Evolutionary conservation across 2,797 vertebrate species (phyloP), one percentile per base, ranked within the genome.

Genomic region (Champsocephalus esox): DNA sequence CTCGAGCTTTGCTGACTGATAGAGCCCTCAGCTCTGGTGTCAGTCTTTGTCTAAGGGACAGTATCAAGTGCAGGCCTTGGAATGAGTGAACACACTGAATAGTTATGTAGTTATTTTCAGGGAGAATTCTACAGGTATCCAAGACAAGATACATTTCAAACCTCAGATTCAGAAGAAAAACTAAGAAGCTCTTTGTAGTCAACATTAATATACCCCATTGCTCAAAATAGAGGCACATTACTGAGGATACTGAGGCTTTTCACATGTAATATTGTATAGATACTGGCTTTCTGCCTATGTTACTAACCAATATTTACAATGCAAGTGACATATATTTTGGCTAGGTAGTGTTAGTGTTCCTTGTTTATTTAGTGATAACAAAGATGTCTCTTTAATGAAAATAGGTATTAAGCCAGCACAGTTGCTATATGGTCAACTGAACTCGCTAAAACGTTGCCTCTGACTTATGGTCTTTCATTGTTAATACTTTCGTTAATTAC

Each of bases 21-120:
- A 78, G 87, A 87, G 83, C 82, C 77, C 66, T 83, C 85, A 89
- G 91, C 90, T 81, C 57, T 24, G 74, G 85, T 85, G 81, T 73
- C 69, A 82, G 70, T 71, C 69, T 51, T 72, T 82, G 85, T 89
- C 81, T 83, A 67, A 87, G 79, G 10, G n/a, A 65, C 80, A 68
- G 78, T 80, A 86, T 87, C 81, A 46, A 79, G 78, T 68, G 64
- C 64, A 66, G 38, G 58, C 57, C 66, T 59, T 78, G 81, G 80
- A 81, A 70, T 4, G 12, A 73, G 77, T 49, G 52, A 55, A 75
- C 81, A 71, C 77, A 63, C 84, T 34, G 78, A 85, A 77, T 77
- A 66, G 69, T 68, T 46, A 75, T 66, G 32, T 32, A 61, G 46
- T n/a, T 73, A 24, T 71, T 78, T 62, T 51, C 73, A 76, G 70